These are phyloP conservation scores for Chanos chanos DNA, from an alignment of 2,797 vertebrate genomes.

Conservation along the genomic window DNA sequence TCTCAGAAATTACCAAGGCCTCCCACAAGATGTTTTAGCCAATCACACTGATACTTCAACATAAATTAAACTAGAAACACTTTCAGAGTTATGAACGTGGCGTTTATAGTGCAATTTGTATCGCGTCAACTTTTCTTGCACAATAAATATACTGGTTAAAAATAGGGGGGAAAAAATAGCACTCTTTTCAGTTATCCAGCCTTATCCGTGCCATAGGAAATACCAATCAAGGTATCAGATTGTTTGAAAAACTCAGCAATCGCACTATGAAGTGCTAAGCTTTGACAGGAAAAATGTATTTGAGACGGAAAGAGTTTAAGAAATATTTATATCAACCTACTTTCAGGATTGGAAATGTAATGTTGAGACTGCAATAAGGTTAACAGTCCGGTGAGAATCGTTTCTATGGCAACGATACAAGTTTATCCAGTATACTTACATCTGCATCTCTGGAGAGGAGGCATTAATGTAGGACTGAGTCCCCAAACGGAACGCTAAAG, in stretches of 20 bases:
- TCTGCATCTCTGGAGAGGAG: conserved; percentile 61
- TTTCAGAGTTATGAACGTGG: conserved; percentile 40
- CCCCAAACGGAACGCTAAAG: conserved; percentile 60
- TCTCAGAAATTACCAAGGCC: conserved; percentile 59
- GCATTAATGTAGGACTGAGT: conserved; percentile 49
- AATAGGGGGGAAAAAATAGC: too few species aligned
- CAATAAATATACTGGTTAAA: too few species aligned
- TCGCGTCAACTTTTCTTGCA: too few species aligned
- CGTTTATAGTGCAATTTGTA: conserved; percentile 25
- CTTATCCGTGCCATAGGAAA: too few species aligned
- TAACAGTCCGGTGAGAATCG: conserved; percentile 56
- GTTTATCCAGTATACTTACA: conserved; percentile 71
- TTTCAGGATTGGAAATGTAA: conserved; percentile 9
- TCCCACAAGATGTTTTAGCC: conserved; percentile 55
- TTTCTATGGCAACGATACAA: conserved; percentile 67
- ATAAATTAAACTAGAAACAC: conserved; percentile 44
- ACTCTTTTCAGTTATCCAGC: too few species aligned
- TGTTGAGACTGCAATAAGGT: conserved; percentile 35
- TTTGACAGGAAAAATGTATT: conserved; percentile 7
- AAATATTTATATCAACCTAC: conserved; percentile 34
- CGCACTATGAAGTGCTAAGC: conserved; percentile 9
- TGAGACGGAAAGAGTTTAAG: conserved; percentile 20
- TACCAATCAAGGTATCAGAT: too few species aligned
- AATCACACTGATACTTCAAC: conserved; percentile 49
- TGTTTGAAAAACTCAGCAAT: too few species aligned